A percentile compares a stretch with the other conserved stretches of the same genome.
phyloP scores from a whole-genome alignment of 2,888 invertebrate species.

The Lamproptera curius region DNA sequence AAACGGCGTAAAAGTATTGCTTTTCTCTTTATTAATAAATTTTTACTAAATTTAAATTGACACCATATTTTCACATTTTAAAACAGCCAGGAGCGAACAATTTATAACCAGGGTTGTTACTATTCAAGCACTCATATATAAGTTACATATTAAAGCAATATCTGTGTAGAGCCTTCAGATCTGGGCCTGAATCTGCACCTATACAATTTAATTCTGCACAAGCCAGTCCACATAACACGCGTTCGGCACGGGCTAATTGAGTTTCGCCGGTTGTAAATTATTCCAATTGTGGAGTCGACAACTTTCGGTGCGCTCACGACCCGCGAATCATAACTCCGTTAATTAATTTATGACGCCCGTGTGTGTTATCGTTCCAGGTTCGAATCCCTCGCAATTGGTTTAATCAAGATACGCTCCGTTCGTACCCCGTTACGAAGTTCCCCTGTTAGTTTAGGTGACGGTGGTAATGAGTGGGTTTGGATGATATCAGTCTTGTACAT shows the following conservation, averaged over 20 bases:
- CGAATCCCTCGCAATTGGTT: conserved; percentile 2
- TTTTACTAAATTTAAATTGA: too few species aligned
- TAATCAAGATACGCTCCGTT: conserved; percentile 8
- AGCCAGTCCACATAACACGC: conserved; percentile 3
- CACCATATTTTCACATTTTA: too few species aligned
- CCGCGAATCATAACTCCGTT: conserved; percentile 26
- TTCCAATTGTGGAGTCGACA: conserved; percentile 54
- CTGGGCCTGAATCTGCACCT: too few species aligned
- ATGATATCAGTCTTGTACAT: too few species aligned
- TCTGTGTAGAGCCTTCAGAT: too few species aligned
- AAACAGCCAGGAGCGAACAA: too few species aligned
- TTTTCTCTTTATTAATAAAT: too few species aligned
- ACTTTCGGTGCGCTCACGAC: conserved; percentile 38
- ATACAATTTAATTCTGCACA: not conserved
- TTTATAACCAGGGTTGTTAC: too few species aligned
- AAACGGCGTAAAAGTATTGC: too few species aligned
- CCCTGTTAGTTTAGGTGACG: not conserved
- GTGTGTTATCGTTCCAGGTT: conserved; percentile 7
- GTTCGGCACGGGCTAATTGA: conserved; percentile 51
- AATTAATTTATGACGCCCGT: conserved; percentile 22
- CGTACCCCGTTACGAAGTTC: not conserved
- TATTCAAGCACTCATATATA: too few species aligned
- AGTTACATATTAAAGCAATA: too few species aligned
- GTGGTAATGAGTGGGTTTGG: not conserved
- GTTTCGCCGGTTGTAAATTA: conserved; percentile 63